phyloP scores from a whole-genome alignment of 2,113 vertebrate genomes.

The Xerus inauris region DNA sequence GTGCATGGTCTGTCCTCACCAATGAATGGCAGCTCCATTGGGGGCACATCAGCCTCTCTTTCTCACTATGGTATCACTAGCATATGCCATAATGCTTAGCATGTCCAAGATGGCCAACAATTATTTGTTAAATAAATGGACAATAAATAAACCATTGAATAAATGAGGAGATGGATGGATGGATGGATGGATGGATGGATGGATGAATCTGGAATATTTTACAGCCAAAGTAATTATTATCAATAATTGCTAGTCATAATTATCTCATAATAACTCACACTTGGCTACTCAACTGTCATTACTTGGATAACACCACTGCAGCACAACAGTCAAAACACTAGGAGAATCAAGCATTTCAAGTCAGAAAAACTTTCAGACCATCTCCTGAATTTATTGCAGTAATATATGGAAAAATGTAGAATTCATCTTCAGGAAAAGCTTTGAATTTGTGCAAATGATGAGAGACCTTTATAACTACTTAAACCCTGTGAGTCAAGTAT shows the following conservation, averaged over 20 bases:
- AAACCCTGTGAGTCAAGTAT: not conserved
- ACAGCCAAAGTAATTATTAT: too few relatives aligned
- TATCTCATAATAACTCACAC: not conserved
- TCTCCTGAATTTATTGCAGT: not conserved
- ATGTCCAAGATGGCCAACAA: not conserved
- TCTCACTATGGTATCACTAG: not conserved
- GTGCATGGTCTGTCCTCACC: not conserved
- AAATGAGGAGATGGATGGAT: not conserved
- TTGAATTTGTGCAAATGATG: not conserved
- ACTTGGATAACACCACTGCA: too few relatives aligned
- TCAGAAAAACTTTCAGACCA: not conserved
- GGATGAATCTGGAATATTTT: not conserved
- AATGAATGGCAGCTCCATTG: not conserved
- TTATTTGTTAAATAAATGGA: not conserved
- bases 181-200: too few relatives aligned
- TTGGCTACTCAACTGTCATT: not conserved
- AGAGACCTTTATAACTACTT: not conserved
- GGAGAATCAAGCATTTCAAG: not conserved
- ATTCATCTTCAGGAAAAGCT: not conserved
- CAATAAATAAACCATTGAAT: not conserved
- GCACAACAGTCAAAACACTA: not conserved
- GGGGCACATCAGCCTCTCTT: too few relatives aligned
- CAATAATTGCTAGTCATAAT: not conserved
- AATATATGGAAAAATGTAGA: not conserved
- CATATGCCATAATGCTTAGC: not conserved